Conservation (phyloP, 2,113 vertebrate genomes). For the Psettodes erumei region DNA sequence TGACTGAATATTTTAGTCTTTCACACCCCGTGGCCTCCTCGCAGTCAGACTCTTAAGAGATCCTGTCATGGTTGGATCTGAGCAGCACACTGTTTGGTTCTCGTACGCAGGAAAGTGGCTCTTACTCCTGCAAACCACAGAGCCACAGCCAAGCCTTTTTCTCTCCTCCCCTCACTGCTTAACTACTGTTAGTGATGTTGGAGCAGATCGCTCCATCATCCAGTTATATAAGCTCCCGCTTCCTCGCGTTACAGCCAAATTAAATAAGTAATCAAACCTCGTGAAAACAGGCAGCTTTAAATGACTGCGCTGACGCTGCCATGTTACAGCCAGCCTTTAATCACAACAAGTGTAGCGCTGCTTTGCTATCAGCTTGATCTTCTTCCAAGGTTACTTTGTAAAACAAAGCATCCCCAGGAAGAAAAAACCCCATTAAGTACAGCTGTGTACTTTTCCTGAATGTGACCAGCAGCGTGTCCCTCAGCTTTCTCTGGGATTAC, state of each 20-base stretch:
- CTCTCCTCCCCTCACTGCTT: background rate
- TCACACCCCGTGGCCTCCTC: too few relatives aligned
- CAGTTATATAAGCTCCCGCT: too few relatives aligned
- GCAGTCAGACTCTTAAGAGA: too few relatives aligned
- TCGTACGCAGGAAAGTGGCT: background rate
- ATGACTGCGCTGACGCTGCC: background rate
- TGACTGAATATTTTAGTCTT: conserved; percentile 21
- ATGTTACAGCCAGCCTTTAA: conserved; percentile 13
- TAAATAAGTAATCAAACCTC: conserved; percentile 10
- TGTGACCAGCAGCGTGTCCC: conserved; percentile 1
- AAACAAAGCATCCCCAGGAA: background rate
- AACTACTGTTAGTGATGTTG: conserved; percentile 5
- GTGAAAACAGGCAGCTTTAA: conserved; percentile 9
- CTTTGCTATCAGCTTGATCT: conserved; percentile 5
- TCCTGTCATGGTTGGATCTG: conserved; percentile 2
- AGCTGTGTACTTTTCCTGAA: background rate
- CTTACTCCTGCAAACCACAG: background rate
- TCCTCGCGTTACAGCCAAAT: conserved; percentile 7
- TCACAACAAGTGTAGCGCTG: background rate
- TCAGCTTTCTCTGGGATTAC: conserved; percentile 18
- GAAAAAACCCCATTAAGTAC: background rate
- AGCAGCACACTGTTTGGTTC: background rate
- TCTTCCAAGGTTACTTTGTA: background rate
- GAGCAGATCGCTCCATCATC: background rate
- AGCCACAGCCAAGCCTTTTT: background rate